phyloP scores from a whole-genome alignment of 2,888 invertebrate genomes.

The Epirrhoe alternata region DNA sequence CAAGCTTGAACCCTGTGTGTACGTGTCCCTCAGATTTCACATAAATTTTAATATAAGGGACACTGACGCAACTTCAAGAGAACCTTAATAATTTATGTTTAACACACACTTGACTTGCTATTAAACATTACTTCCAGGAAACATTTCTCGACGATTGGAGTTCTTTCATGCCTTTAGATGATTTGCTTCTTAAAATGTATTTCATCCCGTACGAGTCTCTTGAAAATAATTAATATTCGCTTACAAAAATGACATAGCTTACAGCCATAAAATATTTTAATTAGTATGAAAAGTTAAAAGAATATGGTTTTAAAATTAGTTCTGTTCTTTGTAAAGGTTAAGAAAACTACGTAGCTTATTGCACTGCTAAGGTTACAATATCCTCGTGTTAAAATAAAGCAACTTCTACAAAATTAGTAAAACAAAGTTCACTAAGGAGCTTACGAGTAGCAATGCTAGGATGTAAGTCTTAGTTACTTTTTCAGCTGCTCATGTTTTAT shows the following conservation, averaged over 20 bases:
- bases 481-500: constrained; percentile 57
- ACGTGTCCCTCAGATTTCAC: constrained; percentile 29
- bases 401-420: not conserved
- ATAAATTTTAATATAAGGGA: constrained; percentile 34
- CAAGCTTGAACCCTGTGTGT: constrained; percentile 19
- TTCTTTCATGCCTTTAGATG: constrained; percentile 23
- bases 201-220: constrained; percentile 4
- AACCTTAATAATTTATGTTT: constrained; percentile 34
- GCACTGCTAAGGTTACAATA: not conserved
- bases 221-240: not conserved
- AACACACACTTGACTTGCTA: constrained; percentile 25
- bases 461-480: constrained; percentile 60
- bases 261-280: no score
- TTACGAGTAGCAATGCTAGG: constrained; percentile 51
- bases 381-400: not conserved
- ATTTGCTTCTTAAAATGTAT: constrained; percentile 17
- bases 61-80: constrained; percentile 25
- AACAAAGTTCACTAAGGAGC: constrained; percentile 46
- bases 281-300: no score
- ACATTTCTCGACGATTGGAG: constrained; percentile 24
- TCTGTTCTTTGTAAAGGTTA: no score
- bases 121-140: constrained; percentile 28
- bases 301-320: no score
- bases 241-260: not conserved
- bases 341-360: not conserved